Conservation (phyloP, 2,888 invertebrate species). For the Teinopalpus imperialis region DNA sequence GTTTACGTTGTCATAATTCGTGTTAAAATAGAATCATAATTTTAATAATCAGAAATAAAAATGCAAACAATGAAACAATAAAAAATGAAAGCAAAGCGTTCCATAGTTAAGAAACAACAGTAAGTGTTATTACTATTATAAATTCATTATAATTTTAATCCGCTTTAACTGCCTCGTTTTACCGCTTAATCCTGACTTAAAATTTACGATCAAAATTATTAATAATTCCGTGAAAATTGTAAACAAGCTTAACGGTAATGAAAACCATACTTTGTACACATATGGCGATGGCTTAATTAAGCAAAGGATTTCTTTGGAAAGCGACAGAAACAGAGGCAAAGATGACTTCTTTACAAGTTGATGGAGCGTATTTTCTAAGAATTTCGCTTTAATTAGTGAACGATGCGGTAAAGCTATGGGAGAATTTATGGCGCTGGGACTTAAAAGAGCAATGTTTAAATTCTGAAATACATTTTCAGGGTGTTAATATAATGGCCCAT, state of each 20-base stretch:
- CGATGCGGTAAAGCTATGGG: too few species aligned
- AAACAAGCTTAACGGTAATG: slow-evolving; percentile 9
- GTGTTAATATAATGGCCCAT: too few species aligned
- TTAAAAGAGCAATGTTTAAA: too few species aligned
- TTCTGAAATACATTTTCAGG: too few species aligned
- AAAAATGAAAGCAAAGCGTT: slow-evolving; percentile 5
- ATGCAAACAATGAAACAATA: slow-evolving; percentile 14
- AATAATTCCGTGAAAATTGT: slow-evolving; percentile 12
- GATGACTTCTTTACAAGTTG: too few species aligned
- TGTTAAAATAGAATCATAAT: too few species aligned
- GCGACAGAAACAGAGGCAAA: not conserved
- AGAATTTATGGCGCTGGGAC: too few species aligned
- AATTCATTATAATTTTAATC: slow-evolving; percentile 18
- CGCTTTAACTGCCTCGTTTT: slow-evolving; percentile 13
- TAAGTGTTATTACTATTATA: slow-evolving; percentile 13
- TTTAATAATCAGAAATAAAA: too few species aligned
- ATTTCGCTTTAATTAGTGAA: too few species aligned
- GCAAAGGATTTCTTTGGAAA: not conserved
- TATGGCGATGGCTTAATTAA: slow-evolving; percentile 5
- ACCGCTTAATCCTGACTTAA: slow-evolving; percentile 15
- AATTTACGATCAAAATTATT: slow-evolving; percentile 12
- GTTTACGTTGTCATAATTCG: too few species aligned
- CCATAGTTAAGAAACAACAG: slow-evolving; percentile 17
- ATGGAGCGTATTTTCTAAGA: too few species aligned
- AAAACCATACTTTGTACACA: not conserved